Evolutionary conservation across 1,140 invertebrate genomes (phyloP), one percentile per base, ranked within the genome.

Genomic region (Drosophila setifemur): DNA sequence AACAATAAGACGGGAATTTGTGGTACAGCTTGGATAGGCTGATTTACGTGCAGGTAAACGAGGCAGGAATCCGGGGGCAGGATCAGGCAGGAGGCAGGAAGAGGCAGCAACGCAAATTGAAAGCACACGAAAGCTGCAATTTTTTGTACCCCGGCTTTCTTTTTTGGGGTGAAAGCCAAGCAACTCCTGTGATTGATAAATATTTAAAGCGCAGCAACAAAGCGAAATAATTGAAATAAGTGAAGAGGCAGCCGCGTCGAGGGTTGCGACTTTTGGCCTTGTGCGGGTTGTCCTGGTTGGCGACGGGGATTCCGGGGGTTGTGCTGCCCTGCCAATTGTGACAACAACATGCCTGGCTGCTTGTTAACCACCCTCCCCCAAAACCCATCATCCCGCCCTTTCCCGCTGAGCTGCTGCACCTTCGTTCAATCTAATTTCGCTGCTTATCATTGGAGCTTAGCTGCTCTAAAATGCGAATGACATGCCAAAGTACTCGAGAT

Each of bases 211-310:
- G 68, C 72, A 86, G 72, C 75, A 86, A 73, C 81, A 86, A 86
- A 79, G 81, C 81, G 73, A 86, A 86, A 86, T 85, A 85, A 85
- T 85, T 85, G 81, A 85, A 86, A 86, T 86, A 86, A 81, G 71
- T 81, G 68, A 81, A 66, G 72, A 58, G 52, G 52, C 54, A 60
- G 45, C 35, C 21, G 19, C 39, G 25, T 23, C 7, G 69, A 83
- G 73, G 79, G 74, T 75, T 52, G 57, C 28, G 33, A 43, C 52
- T 40, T 48, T 39, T 26, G 19, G 25, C 21, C 18, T 19, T n/a
- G 31, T 21, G 7, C 21, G 7, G 9, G 9, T 5, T 18, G 26
- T 19, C 29, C 35, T 54, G 21, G 11, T 12, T n/a, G n/a, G 12
- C 28, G 12, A 12, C 50, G 50, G 40, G 52, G 28, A 44, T 33